Conservation (phyloP, 1,140 invertebrate species). For the Eupristina koningsbergeri region DNA sequence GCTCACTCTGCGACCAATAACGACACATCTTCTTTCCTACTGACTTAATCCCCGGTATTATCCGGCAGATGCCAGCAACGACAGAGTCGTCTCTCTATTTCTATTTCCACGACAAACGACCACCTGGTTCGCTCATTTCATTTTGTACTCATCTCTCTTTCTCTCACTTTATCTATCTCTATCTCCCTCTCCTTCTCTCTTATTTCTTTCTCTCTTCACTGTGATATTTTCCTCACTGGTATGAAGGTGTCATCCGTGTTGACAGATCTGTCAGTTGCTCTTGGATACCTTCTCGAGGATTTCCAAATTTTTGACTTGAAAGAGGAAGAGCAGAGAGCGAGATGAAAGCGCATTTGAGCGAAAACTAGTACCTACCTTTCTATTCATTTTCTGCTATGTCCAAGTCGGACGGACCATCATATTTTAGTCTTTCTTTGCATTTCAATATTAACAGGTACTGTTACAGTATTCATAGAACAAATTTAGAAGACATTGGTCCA, state of each 20-base stretch:
- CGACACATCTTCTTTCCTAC: constrained; percentile 45
- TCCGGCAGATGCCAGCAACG: constrained; percentile 66
- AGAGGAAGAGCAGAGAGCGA: constrained; percentile 21
- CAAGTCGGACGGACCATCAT: constrained; percentile 5
- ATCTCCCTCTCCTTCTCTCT: constrained; percentile 28
- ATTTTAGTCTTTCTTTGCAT: constrained; percentile 32
- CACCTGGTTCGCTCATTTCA: constrained; percentile 55
- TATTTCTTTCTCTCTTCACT: constrained; percentile 23
- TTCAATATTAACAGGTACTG: constrained; percentile 45
- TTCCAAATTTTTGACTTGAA: constrained; percentile 52
- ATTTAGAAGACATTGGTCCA: not conserved
- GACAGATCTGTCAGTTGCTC: constrained; percentile 68
- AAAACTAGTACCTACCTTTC: constrained; percentile 10
- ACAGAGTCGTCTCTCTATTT: constrained; percentile 57
- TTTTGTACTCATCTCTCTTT: constrained; percentile 21
- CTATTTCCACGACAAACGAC: constrained; percentile 53
- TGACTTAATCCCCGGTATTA: constrained; percentile 68
- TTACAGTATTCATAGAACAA: not conserved
- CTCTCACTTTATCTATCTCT: no score
- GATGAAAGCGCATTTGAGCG: constrained; percentile 38
- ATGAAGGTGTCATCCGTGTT: constrained; percentile 67
- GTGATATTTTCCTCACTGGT: constrained; percentile 8
- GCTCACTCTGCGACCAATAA: not conserved
- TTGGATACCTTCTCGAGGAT: constrained; percentile 37
- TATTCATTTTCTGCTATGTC: not conserved